Base-by-base conservation (phyloP, 2,888 invertebrate species). In the Agrotis ipsilon region DNA sequence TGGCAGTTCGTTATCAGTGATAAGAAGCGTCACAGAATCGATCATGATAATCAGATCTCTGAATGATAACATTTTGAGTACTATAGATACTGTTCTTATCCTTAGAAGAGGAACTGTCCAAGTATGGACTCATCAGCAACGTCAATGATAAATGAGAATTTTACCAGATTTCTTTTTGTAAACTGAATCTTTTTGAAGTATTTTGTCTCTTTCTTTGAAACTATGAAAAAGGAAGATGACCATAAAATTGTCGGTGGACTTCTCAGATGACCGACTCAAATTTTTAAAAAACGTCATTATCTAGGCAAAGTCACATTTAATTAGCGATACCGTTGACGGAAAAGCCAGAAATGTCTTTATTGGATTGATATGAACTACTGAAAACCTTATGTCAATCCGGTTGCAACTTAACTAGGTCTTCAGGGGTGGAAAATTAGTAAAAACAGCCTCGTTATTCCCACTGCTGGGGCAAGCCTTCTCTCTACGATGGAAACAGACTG, bases 31-130 rank as follows among this genome's bases (percentile, higher is more conserved):
- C 54, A 60, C 4, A 32, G 11, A 54, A 54, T 21, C 48, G 43
- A 76, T 76, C 54, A 48, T 2, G 14, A 54, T 60, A 76, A 68
- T 59, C 21, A 14, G 1, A 55, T 43, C 19, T 59, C n/a, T 45
- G 3, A 14, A 6, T 3, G 68, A 76, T 59, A 68, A 68, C 0
- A 13, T 14, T 45, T 59, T 48, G 18, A 32, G 21, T 18, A 66
- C 16, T 45, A 16, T 51, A 9, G 46, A 48, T 73, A 57, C 3
- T 18, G n/a, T 19, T 32, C 24, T 61, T 32, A 19, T 61, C 19
- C 52, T 2, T 9, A 11, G 9, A 3, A 16, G 27, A 27, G 48
- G 11, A 19, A 19, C 51, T 51, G 52, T 39, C 39, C 1, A 39
- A 11, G 39, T 39, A 39, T n/a, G n/a, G 16, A 27, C 19, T 19